These are phyloP conservation scores for Tychaedon coryphoeus DNA, from an alignment of 2,113 vertebrate genomes.

Conservation along the genomic window DNA sequence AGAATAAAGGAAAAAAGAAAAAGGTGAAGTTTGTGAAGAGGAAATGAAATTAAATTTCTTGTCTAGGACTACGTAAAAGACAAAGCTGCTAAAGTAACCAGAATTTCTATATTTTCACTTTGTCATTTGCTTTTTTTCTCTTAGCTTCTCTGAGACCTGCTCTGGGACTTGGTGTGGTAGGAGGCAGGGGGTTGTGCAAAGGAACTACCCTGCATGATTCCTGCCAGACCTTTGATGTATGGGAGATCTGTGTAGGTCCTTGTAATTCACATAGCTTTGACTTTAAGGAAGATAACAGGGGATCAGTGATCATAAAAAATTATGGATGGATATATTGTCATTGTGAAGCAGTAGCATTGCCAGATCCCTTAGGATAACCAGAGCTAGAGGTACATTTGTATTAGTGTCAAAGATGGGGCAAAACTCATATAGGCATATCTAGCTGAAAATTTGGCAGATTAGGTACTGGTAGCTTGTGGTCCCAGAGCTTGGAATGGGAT, in stretches of 20 bases:
- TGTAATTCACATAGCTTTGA: background rate
- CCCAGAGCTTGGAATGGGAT: background rate
- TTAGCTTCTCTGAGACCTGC: background rate
- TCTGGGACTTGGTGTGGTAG: background rate
- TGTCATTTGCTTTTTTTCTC: background rate
- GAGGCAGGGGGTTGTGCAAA: background rate
- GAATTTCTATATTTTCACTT: background rate
- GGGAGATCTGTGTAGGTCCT: background rate
- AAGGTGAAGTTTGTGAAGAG: background rate
- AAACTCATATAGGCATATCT: background rate
- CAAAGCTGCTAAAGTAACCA: background rate
- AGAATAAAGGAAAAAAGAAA: background rate
- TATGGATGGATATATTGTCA: background rate
- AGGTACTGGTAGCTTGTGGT: background rate
- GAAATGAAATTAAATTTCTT: background rate
- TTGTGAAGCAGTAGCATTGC: background rate
- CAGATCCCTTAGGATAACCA: background rate
- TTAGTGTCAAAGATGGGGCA: background rate
- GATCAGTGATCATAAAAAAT: background rate
- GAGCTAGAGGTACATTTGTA: background rate
- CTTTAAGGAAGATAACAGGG: background rate
- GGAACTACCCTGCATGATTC: background rate
- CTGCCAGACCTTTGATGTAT: background rate
- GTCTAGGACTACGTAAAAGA: background rate
- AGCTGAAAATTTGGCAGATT: background rate